Evolutionary conservation across 2,797 vertebrate genomes (phyloP).

Genomic region (Galaxias olidus): DNA sequence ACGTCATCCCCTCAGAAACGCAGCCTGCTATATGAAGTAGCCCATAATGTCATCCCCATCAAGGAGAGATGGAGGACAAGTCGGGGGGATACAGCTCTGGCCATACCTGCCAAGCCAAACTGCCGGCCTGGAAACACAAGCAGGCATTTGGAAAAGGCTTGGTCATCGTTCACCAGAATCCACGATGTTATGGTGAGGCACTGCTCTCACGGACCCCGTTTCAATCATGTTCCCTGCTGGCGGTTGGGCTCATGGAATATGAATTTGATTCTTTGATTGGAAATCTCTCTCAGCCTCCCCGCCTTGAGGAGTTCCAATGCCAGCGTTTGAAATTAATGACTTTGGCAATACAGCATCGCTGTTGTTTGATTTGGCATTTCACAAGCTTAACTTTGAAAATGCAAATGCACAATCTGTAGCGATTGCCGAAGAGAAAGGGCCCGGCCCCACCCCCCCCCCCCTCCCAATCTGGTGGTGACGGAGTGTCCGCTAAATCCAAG

Average conservation of each 20-base stretch:
- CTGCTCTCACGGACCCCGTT: constrained; percentile 25
- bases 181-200: constrained; percentile 12
- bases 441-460: too few species aligned
- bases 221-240: constrained; percentile 32
- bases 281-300: constrained; percentile 24
- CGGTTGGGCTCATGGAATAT: constrained; percentile 46
- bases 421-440: constrained; percentile 35
- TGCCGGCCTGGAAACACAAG: constrained; percentile 1
- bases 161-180: constrained; percentile 15
- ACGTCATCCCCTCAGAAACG: too few species aligned
- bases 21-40: too few species aligned
- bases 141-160: background rate
- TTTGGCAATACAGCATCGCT: constrained; percentile 54
- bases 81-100: background rate
- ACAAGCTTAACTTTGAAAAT: constrained; percentile 50
- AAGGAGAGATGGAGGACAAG: constrained; percentile 1
- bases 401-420: constrained; percentile 27
- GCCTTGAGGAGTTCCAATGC: constrained; percentile 41
- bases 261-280: constrained; percentile 52
- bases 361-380: constrained; percentile 66
- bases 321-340: constrained; percentile 69
- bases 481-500: constrained; percentile 49
- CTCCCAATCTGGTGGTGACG: constrained; percentile 54
- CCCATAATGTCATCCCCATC: background rate
- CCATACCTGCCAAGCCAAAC: constrained; percentile 11